A percentile compares a stretch with the other conserved stretches of the same genome.
Conservation (phyloP, 2,888 invertebrate genomes). For the Melinaea marsaeus region DNA sequence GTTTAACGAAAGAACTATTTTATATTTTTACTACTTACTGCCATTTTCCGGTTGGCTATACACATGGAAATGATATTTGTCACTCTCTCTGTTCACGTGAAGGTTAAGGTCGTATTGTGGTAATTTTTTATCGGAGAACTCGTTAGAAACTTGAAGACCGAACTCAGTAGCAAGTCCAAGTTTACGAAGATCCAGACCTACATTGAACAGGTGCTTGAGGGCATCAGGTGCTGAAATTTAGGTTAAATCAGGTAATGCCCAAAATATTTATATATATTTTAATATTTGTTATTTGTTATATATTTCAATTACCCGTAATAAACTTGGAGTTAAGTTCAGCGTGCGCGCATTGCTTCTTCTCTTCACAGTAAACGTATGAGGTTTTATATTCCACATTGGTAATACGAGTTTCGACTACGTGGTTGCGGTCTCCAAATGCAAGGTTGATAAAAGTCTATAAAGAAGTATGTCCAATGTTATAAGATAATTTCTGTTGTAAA, state of each 20-base stretch:
- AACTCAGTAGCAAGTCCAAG: slow-evolving; percentile 86
- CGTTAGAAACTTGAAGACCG: slow-evolving; percentile 82
- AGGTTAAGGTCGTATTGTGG: slow-evolving; percentile 83
- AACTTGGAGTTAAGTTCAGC: slow-evolving; percentile 82
- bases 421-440: slow-evolving; percentile 82
- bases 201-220: slow-evolving; percentile 79
- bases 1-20: background rate
- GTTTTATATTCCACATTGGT: slow-evolving; percentile 85
- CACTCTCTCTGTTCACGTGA: slow-evolving; percentile 83
- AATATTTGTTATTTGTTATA: too few relatives aligned
- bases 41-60: slow-evolving; percentile 81
- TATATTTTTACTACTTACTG: slow-evolving; percentile 58
- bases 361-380: slow-evolving; percentile 85
- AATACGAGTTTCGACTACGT: slow-evolving; percentile 83
- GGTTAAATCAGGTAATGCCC: background rate
- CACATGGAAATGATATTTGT: slow-evolving; percentile 83
- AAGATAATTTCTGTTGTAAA: background rate
- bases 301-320: slow-evolving; percentile 36
- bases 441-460: slow-evolving; percentile 80
- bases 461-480: slow-evolving; percentile 7
- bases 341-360: slow-evolving; percentile 87
- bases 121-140: slow-evolving; percentile 75
- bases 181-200: slow-evolving; percentile 84
- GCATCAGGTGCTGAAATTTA: slow-evolving; percentile 64
- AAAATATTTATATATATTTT: too few relatives aligned